Base-by-base conservation (phyloP, 2,888 invertebrate species). In the Nomada fabriciana region DNA sequence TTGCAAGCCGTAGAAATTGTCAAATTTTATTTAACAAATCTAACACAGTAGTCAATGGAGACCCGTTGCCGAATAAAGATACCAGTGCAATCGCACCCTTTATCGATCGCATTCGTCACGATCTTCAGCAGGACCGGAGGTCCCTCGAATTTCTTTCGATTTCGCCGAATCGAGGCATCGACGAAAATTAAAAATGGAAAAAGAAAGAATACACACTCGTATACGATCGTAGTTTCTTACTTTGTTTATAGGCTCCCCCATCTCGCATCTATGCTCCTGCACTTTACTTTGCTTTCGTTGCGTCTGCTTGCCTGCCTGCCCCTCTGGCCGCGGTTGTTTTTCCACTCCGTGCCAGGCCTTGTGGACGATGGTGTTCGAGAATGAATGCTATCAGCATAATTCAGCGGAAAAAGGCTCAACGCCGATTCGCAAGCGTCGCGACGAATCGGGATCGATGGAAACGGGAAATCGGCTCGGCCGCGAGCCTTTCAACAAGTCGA, bases 301-400 rank as follows among this genome's bases (percentile, higher is more conserved):
- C 79, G 85, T 81, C 86, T 79, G 83, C 68, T 50, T 69, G 64
- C 50, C 61, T 57, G 57, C 55, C 71, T 10, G 3, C 47, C 47
- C 15, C 47, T 2, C 3, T 36, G 50, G 20, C 43, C 65, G 52
- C 57, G 47, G 57, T 82, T 75, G 82, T 68, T 82, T 82, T 83
- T 78, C 83, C 75, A 43, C n/a, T 23, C 29, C 63, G 43, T 63
- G 55, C 23, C 36, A 50, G 29, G 36, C 18, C 55, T 29, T 36
- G 57, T 18, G 64, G 74, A 10, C 70, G 82, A 82, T 80, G 77
- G 85, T 86, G 61, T 73, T 75, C 61, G 57, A 69, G 82, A 73
- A 88, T 79, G 88, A 86, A 87, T 86, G 71, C 80, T 81, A 85
- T 88, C 83, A 76, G 76, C 80, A 87, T 88, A 81, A 87, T 82